A percentile compares a stretch with the other conserved stretches of the same genome.
phyloP scores from a whole-genome alignment of 2,797 vertebrate genomes.

The Thripadectes ignobilis region DNA sequence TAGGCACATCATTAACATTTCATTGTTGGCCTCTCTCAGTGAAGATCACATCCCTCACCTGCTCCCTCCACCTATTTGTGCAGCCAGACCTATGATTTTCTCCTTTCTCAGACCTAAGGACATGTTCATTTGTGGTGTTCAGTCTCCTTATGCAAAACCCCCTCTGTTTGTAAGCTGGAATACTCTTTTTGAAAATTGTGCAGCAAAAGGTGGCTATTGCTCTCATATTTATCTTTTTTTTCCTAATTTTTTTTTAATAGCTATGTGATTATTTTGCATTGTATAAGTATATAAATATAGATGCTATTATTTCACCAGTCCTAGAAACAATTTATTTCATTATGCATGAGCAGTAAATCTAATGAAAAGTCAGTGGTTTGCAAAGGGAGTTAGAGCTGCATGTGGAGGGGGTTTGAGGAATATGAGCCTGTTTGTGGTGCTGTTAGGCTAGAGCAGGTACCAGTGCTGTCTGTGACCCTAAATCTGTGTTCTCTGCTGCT shows the following conservation, averaged over 20 bases:
- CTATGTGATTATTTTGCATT: neutral
- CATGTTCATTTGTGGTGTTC: neutral
- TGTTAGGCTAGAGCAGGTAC: neutral
- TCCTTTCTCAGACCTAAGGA: neutral
- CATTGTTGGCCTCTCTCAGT: too few species aligned
- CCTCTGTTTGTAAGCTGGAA: neutral
- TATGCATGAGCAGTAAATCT: constrained; percentile 1
- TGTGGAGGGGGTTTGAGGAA: neutral
- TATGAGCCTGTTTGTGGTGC: neutral
- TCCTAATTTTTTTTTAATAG: neutral
- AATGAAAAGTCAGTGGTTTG: neutral
- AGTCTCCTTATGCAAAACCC: neutral
- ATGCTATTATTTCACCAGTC: neutral
- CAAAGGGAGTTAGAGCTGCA: neutral
- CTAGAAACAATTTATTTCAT: neutral
- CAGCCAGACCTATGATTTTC: neutral
- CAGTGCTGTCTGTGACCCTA: neutral
- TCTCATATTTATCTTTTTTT: neutral
- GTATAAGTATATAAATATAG: neutral
- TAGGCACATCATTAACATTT: neutral
- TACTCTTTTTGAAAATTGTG: neutral
- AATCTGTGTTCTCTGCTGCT: neutral
- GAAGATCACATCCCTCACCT: neutral
- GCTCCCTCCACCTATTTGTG: neutral
- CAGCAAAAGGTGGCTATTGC: neutral